Evolutionary conservation across 2,888 invertebrate genomes (phyloP).

Genomic region (Trissoscelio sp.): DNA sequence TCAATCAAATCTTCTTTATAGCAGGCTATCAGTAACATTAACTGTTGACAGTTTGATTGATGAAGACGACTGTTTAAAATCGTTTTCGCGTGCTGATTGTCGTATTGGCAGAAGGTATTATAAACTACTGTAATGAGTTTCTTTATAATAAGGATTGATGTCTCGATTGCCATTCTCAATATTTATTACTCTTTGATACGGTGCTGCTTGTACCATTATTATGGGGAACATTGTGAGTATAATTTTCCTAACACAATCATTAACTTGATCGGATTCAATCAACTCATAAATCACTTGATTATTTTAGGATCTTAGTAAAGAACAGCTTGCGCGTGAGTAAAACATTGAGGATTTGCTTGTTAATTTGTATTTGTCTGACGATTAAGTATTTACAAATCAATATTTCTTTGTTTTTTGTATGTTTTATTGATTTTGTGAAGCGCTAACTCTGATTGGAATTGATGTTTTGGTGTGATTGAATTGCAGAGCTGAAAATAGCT

Average conservation of each 20-base stretch:
- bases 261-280: not conserved
- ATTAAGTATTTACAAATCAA: too few relatives aligned
- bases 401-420: too few relatives aligned
- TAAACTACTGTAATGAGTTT: conserved; percentile 42
- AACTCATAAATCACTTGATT: not conserved
- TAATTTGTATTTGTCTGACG: too few relatives aligned
- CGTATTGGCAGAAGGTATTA: conserved; percentile 15
- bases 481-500: conserved; percentile 87
- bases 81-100: conserved; percentile 9
- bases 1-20: conserved; percentile 14
- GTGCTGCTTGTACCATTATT: conserved; percentile 11
- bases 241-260: not conserved
- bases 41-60: conserved; percentile 33
- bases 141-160: conserved; percentile 30
- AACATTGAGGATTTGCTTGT: not conserved
- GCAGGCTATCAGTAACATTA: not conserved
- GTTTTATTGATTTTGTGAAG: too few relatives aligned
- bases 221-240: conserved; percentile 28
- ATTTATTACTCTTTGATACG: not conserved
- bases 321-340: conserved; percentile 33
- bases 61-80: conserved; percentile 21
- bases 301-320: conserved; percentile 34
- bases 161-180: conserved; percentile 15
- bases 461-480: not conserved
- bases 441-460: not conserved